Evolutionary conservation across 2,888 invertebrate species (phyloP).

Genomic region (Invenusta paracnida): DNA sequence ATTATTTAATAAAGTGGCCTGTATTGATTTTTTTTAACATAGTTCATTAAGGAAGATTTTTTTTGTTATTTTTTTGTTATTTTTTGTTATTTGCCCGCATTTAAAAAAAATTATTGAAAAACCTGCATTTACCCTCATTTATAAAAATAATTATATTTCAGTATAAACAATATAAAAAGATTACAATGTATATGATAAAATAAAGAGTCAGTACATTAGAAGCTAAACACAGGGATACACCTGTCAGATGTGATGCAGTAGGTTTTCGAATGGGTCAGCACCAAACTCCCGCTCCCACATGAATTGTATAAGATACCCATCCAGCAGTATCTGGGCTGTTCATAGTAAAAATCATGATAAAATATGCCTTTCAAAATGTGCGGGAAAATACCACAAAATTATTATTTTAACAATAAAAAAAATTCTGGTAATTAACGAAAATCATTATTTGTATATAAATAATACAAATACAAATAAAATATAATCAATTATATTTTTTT

Average conservation of each 20-base stretch:
- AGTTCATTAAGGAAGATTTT: not conserved
- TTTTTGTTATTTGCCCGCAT: not conserved
- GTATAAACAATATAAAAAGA: not conserved
- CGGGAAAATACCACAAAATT: too few species aligned
- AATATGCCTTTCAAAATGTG: too few species aligned
- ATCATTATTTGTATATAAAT: too few species aligned
- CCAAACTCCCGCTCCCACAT: slow-evolving; percentile 32
- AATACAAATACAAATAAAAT: too few species aligned
- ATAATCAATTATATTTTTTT: too few species aligned
- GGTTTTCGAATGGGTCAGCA: slow-evolving; percentile 1
- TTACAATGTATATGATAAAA: not conserved
- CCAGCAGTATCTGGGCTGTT: slow-evolving; percentile 3
- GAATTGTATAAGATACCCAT: slow-evolving; percentile 31
- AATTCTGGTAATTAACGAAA: too few species aligned
- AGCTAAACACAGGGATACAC: slow-evolving; percentile 26
- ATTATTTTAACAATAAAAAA: too few species aligned
- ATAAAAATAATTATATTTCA: not conserved
- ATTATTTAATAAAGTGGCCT: not conserved
- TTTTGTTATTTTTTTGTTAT: too few species aligned
- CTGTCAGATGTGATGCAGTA: not conserved
- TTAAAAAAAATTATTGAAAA: not conserved
- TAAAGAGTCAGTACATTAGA: not conserved
- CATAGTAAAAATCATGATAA: too few species aligned
- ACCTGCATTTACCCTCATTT: not conserved
- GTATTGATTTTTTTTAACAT: not conserved